phyloP scores from a whole-genome alignment of 2,797 vertebrate genomes.

The Pteropus rufus region DNA sequence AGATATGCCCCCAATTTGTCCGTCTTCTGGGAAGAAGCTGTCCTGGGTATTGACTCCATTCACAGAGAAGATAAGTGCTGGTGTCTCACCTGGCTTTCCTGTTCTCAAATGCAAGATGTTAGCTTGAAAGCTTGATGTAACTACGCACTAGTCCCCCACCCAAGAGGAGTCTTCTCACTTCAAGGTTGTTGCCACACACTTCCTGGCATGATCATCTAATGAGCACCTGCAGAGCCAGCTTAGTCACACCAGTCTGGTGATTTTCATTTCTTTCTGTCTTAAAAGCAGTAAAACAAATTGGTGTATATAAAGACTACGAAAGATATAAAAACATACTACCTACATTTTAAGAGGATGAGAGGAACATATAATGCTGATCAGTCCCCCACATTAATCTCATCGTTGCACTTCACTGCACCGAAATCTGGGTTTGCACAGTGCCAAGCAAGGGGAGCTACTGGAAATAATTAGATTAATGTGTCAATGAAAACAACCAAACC shows the following conservation, averaged over 20 bases:
- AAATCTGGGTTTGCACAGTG: not conserved
- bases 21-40: not conserved
- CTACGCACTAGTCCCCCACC: not conserved
- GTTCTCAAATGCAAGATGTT: not conserved
- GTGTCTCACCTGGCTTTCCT: not conserved
- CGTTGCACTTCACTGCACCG: not conserved
- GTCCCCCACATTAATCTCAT: not conserved
- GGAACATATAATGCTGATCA: not conserved
- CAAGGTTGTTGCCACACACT: not conserved
- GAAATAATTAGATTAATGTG: constrained; percentile 27
- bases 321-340: not conserved
- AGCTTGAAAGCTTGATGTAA: not conserved
- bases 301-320: not conserved
- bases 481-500: not conserved
- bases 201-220: not conserved
- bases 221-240: not conserved
- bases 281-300: not conserved
- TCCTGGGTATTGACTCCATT: not conserved
- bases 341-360: not conserved
- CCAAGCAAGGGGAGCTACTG: not conserved
- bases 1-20: not conserved
- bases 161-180: not conserved
- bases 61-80: not conserved
- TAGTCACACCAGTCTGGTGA: not conserved
- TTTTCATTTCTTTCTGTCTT: not conserved